These are phyloP conservation scores for Xylocopa sonorina DNA, from an alignment of 1,140 invertebrate species.

Conservation along the genomic window DNA sequence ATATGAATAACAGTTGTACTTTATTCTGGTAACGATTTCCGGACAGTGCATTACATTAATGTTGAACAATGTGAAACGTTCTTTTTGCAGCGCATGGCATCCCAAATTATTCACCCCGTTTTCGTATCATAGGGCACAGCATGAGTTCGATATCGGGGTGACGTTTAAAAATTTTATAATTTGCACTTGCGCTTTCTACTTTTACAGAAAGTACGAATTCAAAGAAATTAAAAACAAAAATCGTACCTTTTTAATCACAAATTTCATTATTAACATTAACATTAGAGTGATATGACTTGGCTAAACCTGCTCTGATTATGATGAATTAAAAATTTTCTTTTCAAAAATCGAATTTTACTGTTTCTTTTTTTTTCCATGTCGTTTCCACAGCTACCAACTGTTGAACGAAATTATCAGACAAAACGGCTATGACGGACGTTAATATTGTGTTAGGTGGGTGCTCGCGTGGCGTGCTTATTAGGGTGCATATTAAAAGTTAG, in stretches of 20 bases:
- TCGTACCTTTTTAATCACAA: no score
- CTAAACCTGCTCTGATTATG: background rate
- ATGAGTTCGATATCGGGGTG: background rate
- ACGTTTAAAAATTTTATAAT: no score
- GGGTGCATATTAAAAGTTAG: slow-evolving; percentile 25
- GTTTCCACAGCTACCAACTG: background rate
- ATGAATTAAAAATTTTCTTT: background rate
- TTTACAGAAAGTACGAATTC: no score
- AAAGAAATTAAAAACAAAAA: no score
- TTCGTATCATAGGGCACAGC: background rate
- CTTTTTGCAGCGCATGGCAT: no score
- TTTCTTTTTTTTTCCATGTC: fast-evolving
- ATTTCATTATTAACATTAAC: no score
- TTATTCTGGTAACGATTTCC: background rate
- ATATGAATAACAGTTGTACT: slow-evolving; percentile 6
- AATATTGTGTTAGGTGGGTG: background rate
- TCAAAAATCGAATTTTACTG: background rate
- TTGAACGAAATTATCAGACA: background rate
- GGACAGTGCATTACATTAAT: background rate
- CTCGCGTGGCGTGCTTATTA: slow-evolving; percentile 5
- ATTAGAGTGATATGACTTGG: no score
- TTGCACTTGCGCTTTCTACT: no score
- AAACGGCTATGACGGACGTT: background rate
- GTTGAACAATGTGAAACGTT: background rate
- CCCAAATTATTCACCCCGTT: background rate